Conservation (phyloP, 2,113 vertebrate genomes). For the Struthio camelus region DNA sequence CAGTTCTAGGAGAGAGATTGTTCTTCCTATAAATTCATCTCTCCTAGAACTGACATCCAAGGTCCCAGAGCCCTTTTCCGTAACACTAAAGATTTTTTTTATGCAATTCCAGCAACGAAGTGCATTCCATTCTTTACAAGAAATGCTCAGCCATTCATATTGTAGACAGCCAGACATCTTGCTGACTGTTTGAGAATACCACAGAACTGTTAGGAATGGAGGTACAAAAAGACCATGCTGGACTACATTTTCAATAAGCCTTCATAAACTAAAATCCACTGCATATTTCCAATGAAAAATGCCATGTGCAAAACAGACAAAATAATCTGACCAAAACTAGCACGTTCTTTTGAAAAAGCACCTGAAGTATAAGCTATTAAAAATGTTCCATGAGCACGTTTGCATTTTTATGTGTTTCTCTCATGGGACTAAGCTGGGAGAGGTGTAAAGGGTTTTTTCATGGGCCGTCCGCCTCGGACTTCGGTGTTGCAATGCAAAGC, state of each 20-base stretch:
- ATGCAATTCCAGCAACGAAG: conserved; percentile 34
- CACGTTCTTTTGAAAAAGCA: neutral
- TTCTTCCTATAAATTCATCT: conserved; percentile 68
- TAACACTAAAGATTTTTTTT: conserved; percentile 57
- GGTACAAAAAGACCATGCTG: neutral
- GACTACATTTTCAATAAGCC: neutral
- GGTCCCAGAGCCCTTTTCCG: conserved; percentile 57
- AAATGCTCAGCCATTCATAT: conserved; percentile 55
- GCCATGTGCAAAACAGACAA: neutral
- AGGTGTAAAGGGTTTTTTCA: neutral
- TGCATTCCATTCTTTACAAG: conserved; percentile 54
- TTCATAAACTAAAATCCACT: neutral
- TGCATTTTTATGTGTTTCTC: neutral
- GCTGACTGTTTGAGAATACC: conserved; percentile 11
- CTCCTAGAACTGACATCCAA: conserved; percentile 67
- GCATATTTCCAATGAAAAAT: neutral
- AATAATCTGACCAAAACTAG: neutral
- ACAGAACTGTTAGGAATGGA: neutral
- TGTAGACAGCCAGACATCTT: conserved; percentile 53
- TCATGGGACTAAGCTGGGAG: neutral
- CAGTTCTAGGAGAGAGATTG: conserved; percentile 71
- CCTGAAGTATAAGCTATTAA: neutral
- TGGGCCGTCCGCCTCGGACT: neutral
- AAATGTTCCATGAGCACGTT: neutral
- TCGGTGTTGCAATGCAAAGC: neutral